phyloP scores from a whole-genome alignment of 1,140 invertebrate genomes.

The Drosophila paulistorum region DNA sequence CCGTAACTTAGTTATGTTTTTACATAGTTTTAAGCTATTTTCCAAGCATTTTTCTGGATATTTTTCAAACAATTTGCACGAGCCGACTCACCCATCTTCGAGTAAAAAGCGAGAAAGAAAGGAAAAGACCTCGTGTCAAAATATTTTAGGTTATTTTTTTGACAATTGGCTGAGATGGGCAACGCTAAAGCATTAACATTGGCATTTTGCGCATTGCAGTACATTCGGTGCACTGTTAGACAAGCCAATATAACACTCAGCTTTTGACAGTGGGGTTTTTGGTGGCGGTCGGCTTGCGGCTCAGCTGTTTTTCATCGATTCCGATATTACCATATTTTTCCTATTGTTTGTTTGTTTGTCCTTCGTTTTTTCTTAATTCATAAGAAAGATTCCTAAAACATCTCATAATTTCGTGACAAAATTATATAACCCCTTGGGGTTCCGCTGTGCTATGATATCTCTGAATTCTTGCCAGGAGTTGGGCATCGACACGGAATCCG shows the following conservation, averaged over 20 bases:
- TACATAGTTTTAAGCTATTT: constrained; percentile 38
- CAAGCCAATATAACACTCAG: background rate
- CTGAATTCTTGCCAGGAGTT: background rate
- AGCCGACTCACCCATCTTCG: constrained; percentile 82
- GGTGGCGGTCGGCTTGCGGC: background rate
- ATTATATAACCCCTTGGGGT: too few species aligned
- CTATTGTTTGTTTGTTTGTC: too few species aligned
- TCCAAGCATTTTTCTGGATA: constrained; percentile 58
- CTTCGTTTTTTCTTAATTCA: too few species aligned
- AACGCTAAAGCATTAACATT: constrained; percentile 34
- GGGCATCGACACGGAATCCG: background rate
- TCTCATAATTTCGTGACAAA: too few species aligned
- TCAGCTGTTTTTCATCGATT: background rate
- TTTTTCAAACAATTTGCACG: constrained; percentile 65
- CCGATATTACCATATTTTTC: background rate
- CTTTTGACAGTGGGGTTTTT: background rate
- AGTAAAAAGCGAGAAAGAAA: constrained; percentile 83
- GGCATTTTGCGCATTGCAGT: constrained; percentile 7
- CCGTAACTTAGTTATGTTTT: constrained; percentile 29
- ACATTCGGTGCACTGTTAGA: constrained; percentile 12
- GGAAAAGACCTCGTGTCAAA: constrained; percentile 82
- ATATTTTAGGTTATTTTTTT: constrained; percentile 64
- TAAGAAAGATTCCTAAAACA: too few species aligned
- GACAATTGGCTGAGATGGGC: constrained; percentile 36
- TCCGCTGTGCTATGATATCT: background rate